Base-by-base conservation (phyloP, 2,888 invertebrate genomes). In the Drosophila silvestris region DNA sequence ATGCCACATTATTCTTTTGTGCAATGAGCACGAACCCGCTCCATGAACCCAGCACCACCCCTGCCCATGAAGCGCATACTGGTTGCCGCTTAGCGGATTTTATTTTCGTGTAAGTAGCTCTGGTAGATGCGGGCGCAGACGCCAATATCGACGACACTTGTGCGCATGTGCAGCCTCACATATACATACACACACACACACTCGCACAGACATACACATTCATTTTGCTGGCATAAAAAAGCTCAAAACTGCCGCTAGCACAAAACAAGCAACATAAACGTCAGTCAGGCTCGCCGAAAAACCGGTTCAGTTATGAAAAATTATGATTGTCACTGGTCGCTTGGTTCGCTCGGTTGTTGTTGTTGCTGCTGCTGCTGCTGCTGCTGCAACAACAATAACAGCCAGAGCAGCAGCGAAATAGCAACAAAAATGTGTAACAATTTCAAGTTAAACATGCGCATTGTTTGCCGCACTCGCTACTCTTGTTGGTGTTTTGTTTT, bases 1-100 rank as follows among this genome's bases (percentile, higher is more conserved):
- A 91, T 91, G 87, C 90, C 90, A 89, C 91, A 88, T 88, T 83
- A 91, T 91, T 88, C 90, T 87, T 89, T 85, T 89, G 85, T 89
- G 87, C 90, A 87, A 89, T 83, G 84, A 85, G 85, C 85, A 82
- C 83, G 74, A 85, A 67, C 70, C 70, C 70, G 72, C 69, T 52
- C 58, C 74, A 69, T 64, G 53, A 60, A 65, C 63, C 39, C 59
- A 28, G 53, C 47, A 19, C 37, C 39, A 22, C 28, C 54, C 19
- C 35, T 28, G 35, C 51, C 28, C 54, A 35, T 32, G 64, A 9
- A 47, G 14, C 47, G 19, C 37, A 52, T 37, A 60, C 57, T 35
- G 52, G 65, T 54, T 52, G 60, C 52, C 79, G 77, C 63, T 73
- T 80, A 80, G 77, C 67, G 77, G 74, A 62, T 80, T 64, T 67